These are phyloP conservation scores for Nemurella pictetii DNA, from an alignment of 2,888 invertebrate species.

Conservation along the genomic window DNA sequence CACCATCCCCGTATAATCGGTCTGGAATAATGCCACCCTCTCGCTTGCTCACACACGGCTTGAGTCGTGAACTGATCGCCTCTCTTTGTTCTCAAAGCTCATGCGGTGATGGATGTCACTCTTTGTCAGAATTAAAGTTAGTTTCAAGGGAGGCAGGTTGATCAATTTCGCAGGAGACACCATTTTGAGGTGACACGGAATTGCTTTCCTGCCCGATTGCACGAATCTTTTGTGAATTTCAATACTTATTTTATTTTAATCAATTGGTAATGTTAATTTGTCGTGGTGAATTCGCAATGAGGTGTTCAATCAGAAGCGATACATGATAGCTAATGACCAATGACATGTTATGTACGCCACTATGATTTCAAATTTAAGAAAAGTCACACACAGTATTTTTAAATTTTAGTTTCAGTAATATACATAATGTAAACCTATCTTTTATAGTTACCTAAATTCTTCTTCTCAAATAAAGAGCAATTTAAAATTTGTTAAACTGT, in stretches of 20 bases:
- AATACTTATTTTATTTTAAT: neutral
- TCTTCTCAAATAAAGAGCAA: too few species aligned
- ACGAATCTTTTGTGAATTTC: too few species aligned
- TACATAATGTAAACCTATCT: too few species aligned
- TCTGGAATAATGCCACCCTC: neutral
- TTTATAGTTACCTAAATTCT: too few species aligned
- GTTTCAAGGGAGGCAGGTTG: conserved; percentile 19
- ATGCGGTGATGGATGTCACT: conserved; percentile 19
- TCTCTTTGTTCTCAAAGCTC: neutral
- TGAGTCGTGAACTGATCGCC: neutral
- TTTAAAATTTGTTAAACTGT: too few species aligned
- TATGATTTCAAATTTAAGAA: too few species aligned
- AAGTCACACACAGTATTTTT: too few species aligned
- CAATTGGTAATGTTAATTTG: neutral
- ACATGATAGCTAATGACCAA: too few species aligned
- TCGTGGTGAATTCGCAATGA: too few species aligned
- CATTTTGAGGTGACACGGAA: neutral
- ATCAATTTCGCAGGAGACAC: conserved; percentile 4
- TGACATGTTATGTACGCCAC: too few species aligned
- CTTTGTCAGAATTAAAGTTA: conserved; percentile 29
- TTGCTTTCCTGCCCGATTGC: neutral
- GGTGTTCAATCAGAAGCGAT: too few species aligned
- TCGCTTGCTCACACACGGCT: neutral
- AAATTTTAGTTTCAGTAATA: too few species aligned
- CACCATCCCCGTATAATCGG: neutral